These are phyloP conservation scores for Phalloptychus januarius DNA, from an alignment of 2,797 vertebrate genomes.

Conservation along the genomic window DNA sequence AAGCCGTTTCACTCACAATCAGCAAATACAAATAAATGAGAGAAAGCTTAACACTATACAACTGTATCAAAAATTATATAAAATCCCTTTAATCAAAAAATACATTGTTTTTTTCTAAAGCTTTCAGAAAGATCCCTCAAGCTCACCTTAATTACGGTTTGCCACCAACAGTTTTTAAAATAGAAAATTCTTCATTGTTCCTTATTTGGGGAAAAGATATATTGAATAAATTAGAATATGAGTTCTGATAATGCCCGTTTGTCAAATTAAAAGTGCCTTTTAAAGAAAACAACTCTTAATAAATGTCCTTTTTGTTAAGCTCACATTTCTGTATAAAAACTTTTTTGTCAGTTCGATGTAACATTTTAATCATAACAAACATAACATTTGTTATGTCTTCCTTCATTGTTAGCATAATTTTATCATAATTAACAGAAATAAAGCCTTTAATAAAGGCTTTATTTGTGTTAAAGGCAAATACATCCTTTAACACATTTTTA, in stretches of 20 bases:
- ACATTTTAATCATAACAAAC: no score
- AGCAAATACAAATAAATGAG: not conserved
- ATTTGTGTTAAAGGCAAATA: no score
- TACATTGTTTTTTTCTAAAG: not conserved
- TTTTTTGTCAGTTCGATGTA: no score
- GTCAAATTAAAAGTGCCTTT: no score
- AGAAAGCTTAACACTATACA: not conserved
- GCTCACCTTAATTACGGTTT: not conserved
- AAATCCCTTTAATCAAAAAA: not conserved
- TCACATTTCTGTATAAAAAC: no score
- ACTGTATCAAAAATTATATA: not conserved
- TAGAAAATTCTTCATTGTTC: not conserved
- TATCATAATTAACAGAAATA: not conserved
- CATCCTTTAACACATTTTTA: no score
- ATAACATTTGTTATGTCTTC: not conserved
- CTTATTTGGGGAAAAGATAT: not conserved
- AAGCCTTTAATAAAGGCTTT: no score
- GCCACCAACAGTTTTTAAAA: not conserved
- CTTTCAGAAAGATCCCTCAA: not conserved
- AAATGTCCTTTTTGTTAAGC: no score
- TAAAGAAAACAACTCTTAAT: no score
- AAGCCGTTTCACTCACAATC: not conserved
- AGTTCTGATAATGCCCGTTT: no score
- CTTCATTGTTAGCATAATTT: not conserved
- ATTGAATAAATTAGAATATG: no score